Evolutionary conservation across 2,797 vertebrate species (phyloP).

Genomic region (Acrossocheilus wenchowensis): DNA sequence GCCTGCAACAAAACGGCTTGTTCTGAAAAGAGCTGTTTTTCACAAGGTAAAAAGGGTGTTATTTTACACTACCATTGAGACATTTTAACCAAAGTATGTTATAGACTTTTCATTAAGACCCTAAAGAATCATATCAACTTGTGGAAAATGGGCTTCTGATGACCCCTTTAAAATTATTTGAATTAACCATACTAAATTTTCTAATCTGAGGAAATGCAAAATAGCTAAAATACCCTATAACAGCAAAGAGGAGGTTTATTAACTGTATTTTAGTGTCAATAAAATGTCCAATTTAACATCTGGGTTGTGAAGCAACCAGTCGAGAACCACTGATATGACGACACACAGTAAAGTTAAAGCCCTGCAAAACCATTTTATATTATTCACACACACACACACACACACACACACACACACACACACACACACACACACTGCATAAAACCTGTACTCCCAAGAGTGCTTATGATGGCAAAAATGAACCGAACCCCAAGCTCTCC

Average conservation of each 20-base stretch:
- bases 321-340: background rate
- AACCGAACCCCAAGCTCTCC: background rate
- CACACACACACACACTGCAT: background rate
- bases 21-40: too few species aligned
- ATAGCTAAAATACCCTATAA: background rate
- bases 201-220: background rate
- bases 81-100: too few species aligned
- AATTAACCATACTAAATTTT: background rate
- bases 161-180: background rate
- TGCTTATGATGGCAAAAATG: slow-evolving; percentile 38
- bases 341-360: background rate
- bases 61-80: too few species aligned
- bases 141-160: too few species aligned
- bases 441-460: background rate
- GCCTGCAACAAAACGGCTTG: too few species aligned
- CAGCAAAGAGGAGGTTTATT: background rate
- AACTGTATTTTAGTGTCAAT: background rate
- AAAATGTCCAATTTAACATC: background rate
- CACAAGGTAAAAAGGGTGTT: too few species aligned
- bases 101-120: too few species aligned
- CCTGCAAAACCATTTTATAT: background rate
- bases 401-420: background rate
- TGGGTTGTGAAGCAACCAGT: background rate
- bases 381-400: background rate
- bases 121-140: too few species aligned